Evolutionary conservation across 2,797 vertebrate species (phyloP), one percentile per base, ranked within the genome.

Genomic region (Adelosebastes latens): DNA sequence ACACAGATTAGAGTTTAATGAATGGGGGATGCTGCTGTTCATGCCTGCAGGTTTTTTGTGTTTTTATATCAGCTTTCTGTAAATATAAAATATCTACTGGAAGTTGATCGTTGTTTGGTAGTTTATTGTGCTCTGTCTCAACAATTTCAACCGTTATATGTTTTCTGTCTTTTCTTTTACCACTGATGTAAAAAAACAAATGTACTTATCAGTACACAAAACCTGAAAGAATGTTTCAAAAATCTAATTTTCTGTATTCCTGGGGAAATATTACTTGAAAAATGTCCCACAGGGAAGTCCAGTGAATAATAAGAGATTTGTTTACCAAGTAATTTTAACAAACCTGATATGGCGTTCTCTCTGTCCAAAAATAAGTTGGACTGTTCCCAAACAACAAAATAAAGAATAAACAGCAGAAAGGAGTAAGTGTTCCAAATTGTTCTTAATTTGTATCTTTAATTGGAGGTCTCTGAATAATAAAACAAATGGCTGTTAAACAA

Each of bases 1-100:
- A 73, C 61, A 59, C 66, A 75, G 71, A 76, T 71, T 72, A 79
- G 68, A 58, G 9, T 68, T 72, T 58, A 79, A 84, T 87, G 69
- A 89, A 85, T 75, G 64, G 70, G 36, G 27, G 14, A 59, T 42
- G 22, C 22, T 46, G 52, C 24, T 46, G 22, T 70, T 64, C 18
- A 29, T 70, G 25, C 67, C 52, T 67, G 29, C 3, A 0, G 65
- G 39, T 34, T 77, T 65, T 65, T 59, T 81, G 22, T 69, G 29
- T 72, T 73, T 73, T 66, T 46, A 39, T 67, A 36, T 18, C 36
- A 29, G 32, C n/a, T 70, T 69, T 72, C 14, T 80, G 16, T 61
- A 64, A n/a, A 55, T 58, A 27, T 22, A 36, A n/a, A 71, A 36
- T 52, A 49, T 68, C 9, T 39, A 24, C 25, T 3, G 3, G 11